These are phyloP conservation scores for Semnornis frantzii DNA, from an alignment of 2,113 vertebrate species.

Conservation along the genomic window DNA sequence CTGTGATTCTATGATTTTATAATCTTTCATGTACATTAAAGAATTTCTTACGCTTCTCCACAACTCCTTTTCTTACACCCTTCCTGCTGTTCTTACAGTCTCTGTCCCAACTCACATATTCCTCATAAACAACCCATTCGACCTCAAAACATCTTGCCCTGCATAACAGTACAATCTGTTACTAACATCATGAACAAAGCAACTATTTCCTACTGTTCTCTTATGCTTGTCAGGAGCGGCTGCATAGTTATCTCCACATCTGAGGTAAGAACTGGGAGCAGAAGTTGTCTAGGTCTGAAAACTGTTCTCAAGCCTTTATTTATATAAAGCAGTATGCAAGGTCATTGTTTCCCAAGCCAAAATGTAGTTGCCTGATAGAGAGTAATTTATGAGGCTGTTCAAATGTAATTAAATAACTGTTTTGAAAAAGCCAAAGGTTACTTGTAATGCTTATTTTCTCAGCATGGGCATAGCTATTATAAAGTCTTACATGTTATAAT, in stretches of 20 bases:
- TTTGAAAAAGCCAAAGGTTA: not conserved
- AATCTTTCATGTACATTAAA: not conserved
- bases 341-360: conserved; percentile 28
- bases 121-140: not conserved
- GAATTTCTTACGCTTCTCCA: not conserved
- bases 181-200: not conserved
- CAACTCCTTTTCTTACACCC: not conserved
- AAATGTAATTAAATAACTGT: not conserved
- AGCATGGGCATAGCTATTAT: not conserved
- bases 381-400: conserved; percentile 28
- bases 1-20: too few species aligned
- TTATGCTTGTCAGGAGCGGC: too few species aligned
- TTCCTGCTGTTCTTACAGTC: not conserved
- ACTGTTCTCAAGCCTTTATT: conserved; percentile 32
- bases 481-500: not conserved
- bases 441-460: conserved; percentile 34
- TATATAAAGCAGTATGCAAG: not conserved
- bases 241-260: too few species aligned
- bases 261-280: not conserved
- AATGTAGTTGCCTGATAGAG: conserved; percentile 3
- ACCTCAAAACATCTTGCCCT: not conserved
- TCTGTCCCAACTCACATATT: not conserved
- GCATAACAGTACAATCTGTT: not conserved
- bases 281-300: conserved; percentile 3
- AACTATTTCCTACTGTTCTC: not conserved